A percentile compares a stretch with the other conserved stretches of the same genome.
Evolutionary conservation across 2,797 vertebrate genomes (phyloP).

Genomic region (Enteromius unitaeniatus): DNA sequence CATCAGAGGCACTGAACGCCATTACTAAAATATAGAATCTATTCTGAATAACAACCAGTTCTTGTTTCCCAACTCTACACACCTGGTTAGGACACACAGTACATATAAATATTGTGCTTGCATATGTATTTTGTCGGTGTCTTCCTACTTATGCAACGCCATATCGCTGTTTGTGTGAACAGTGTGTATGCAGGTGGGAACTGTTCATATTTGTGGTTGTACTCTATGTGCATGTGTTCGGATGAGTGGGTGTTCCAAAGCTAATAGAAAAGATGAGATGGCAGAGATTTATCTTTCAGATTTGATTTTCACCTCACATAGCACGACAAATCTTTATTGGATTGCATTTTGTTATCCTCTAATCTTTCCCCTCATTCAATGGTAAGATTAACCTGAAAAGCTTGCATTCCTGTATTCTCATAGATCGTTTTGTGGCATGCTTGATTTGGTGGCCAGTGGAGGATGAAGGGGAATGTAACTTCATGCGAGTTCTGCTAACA

Average conservation of each 20-base stretch:
- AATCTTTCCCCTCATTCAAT: conserved; percentile 48
- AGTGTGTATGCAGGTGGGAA: conserved; percentile 33
- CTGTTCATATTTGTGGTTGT: conserved; percentile 36
- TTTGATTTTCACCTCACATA: conserved; percentile 47
- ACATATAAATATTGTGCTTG: conserved; percentile 4
- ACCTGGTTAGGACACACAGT: neutral
- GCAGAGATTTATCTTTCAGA: conserved; percentile 47
- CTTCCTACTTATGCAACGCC: conserved; percentile 1
- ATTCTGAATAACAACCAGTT: neutral
- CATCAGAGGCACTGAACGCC: neutral
- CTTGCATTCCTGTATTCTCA: conserved; percentile 24
- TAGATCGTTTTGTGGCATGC: neutral
- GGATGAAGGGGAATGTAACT: conserved; percentile 30
- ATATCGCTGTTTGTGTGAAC: conserved; percentile 36
- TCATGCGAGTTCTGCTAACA: conserved; percentile 1
- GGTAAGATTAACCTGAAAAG: conserved; percentile 41
- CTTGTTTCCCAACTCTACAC: neutral
- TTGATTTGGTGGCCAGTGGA: neutral
- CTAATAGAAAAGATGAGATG: conserved; percentile 20
- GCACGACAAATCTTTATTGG: conserved; percentile 47
- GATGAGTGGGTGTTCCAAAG: conserved; percentile 52
- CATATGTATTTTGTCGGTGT: conserved; percentile 8
- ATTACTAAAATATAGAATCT: neutral
- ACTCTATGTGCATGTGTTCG: conserved; percentile 48
- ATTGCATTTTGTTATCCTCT: conserved; percentile 51